These are phyloP conservation scores for Picus viridis DNA, from an alignment of 2,797 vertebrate species.

Conservation along the genomic window DNA sequence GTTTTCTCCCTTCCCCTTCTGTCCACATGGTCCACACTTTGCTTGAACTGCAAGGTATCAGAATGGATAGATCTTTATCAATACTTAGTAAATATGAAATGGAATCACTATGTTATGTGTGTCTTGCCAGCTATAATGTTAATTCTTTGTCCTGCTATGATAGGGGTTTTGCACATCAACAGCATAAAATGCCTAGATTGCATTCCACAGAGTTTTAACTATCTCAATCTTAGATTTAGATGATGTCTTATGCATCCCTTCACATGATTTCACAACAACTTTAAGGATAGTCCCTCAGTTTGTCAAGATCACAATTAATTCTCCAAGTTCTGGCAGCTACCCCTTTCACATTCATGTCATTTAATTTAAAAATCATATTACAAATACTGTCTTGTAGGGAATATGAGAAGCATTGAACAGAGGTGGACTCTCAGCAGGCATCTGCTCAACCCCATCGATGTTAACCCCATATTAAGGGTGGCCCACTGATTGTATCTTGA, in stretches of 20 bases:
- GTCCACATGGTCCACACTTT: background rate
- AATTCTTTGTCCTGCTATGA: background rate
- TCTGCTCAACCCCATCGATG: background rate
- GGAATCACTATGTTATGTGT: background rate
- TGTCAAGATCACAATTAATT: background rate
- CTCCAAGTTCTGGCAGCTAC: background rate
- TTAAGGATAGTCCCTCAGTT: background rate
- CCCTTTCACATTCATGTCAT: background rate
- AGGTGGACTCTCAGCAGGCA: background rate
- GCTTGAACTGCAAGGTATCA: background rate
- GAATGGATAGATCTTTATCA: background rate
- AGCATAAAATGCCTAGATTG: background rate
- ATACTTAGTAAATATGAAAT: background rate
- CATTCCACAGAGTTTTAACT: background rate
- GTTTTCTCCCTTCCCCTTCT: background rate
- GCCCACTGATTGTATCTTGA: background rate
- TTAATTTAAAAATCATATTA: background rate
- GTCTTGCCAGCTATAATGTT: background rate
- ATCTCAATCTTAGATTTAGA: background rate
- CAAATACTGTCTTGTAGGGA: background rate
- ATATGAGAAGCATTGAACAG: background rate
- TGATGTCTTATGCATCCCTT: background rate
- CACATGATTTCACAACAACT: background rate
- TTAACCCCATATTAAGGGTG: background rate
- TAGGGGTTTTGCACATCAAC: rapidly evolving